Evolutionary conservation across 2,888 invertebrate genomes (phyloP).

Genomic region (Seira ritae): DNA sequence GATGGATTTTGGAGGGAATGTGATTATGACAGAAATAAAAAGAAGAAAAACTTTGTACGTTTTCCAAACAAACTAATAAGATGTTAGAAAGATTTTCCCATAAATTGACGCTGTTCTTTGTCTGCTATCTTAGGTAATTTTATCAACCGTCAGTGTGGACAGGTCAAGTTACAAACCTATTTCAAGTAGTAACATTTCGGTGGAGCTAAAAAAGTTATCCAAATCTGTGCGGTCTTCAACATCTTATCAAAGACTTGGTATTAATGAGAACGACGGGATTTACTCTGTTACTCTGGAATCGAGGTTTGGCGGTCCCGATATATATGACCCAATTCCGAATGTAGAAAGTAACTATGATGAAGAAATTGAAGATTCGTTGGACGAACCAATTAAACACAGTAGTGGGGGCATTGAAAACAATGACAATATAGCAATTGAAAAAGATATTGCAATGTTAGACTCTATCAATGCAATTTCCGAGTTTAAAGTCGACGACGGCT

Average conservation of each 20-base stretch:
- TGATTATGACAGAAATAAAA: constrained; percentile 72
- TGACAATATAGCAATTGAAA: not conserved
- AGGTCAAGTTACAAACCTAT: constrained; percentile 13
- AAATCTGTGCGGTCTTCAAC: constrained; percentile 25
- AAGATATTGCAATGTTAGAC: not conserved
- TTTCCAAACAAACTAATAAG: too few species aligned
- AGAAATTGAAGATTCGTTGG: not conserved
- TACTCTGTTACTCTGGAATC: constrained; percentile 29
- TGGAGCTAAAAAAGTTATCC: constrained; percentile 20
- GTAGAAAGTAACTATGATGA: constrained; percentile 15
- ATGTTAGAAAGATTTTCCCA: too few species aligned
- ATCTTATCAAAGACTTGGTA: constrained; percentile 2
- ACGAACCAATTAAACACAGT: not conserved
- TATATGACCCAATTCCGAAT: constrained; percentile 27
- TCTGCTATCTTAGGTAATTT: constrained; percentile 33
- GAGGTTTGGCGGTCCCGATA: constrained; percentile 26
- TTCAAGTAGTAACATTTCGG: constrained; percentile 8
- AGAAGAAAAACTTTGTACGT: constrained; percentile 68
- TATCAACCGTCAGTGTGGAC: constrained; percentile 39
- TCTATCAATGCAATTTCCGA: not conserved
- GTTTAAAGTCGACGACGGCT: constrained; percentile 14
- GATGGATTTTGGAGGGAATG: constrained; percentile 72
- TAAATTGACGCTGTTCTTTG: not conserved
- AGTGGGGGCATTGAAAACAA: constrained; percentile 14
- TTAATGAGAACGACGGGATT: constrained; percentile 36